A percentile compares a stretch with the other conserved stretches of the same genome.
Evolutionary conservation across 2,797 vertebrate species (phyloP).

Genomic region (Pterois miles): DNA sequence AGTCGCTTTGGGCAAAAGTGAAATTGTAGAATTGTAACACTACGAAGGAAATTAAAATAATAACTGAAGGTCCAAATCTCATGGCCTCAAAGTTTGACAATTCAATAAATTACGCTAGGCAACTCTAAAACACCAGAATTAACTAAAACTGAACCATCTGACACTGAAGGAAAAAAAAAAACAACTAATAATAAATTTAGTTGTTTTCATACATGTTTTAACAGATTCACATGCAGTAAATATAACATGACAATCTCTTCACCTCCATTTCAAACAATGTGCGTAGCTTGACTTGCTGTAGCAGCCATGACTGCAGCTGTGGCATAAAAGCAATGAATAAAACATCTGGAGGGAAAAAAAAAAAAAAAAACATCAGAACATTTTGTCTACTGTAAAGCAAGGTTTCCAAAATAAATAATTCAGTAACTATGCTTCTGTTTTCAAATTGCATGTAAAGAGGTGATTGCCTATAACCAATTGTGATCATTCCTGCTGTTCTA

Average conservation of each 20-base stretch:
- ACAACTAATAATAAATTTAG: not conserved
- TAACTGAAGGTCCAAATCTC: too few species aligned
- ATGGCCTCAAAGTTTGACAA: too few species aligned
- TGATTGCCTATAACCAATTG: constrained; percentile 39
- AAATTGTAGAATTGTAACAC: too few species aligned
- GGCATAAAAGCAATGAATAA: constrained; percentile 41
- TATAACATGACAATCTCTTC: not conserved
- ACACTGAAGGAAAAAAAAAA: not conserved
- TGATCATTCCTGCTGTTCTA: constrained; percentile 31
- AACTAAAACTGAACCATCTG: not conserved
- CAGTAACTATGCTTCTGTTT: constrained; percentile 39
- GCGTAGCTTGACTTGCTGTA: not conserved
- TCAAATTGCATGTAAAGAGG: constrained; percentile 52
- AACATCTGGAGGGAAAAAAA: constrained; percentile 21
- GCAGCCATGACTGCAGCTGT: constrained; percentile 1
- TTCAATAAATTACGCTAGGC: too few species aligned
- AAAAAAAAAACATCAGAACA: constrained; percentile 1
- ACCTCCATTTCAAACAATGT: constrained; percentile 15
- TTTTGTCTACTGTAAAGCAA: constrained; percentile 22
- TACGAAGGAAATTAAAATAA: too few species aligned
- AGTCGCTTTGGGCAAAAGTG: too few species aligned
- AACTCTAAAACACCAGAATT: too few species aligned
- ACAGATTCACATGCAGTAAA: not conserved
- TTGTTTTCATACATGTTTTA: not conserved
- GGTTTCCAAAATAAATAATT: constrained; percentile 51